Evolutionary conservation across 35 echinoderm and acorn worm genomes (phyloP).

Genomic region (Apostichopus japonicus): DNA sequence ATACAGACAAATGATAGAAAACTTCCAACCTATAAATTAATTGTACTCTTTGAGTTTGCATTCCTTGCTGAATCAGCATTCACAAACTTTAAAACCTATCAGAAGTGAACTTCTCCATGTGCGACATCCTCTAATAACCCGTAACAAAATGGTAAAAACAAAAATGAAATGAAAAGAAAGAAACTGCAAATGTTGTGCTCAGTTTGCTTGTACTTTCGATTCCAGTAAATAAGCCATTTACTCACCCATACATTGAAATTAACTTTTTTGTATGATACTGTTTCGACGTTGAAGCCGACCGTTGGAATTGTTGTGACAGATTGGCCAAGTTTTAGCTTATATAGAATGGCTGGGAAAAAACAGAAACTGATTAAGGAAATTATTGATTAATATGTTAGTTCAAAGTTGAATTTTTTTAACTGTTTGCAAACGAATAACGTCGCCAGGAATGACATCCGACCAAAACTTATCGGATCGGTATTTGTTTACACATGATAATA

Average conservation of each 20-base stretch:
- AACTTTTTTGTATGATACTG: slow-evolving; percentile 96
- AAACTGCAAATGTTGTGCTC: too few species aligned
- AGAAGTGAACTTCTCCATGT: too few species aligned
- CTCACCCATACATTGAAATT: slow-evolving; percentile 99
- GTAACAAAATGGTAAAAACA: background rate
- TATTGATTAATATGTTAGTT: background rate
- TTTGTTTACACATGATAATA: too few species aligned
- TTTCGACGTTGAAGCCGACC: slow-evolving; percentile 99
- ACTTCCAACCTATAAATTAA: too few species aligned
- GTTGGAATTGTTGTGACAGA: slow-evolving; percentile 99
- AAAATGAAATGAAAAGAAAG: too few species aligned
- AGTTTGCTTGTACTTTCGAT: too few species aligned
- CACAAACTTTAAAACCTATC: too few species aligned
- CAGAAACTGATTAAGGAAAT: slow-evolving; percentile 61
- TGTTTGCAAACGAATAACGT: background rate
- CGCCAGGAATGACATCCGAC: background rate
- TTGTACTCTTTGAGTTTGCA: too few species aligned
- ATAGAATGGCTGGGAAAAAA: slow-evolving; percentile 86
- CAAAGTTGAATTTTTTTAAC: background rate
- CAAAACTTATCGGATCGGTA: background rate
- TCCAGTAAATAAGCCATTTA: background rate
- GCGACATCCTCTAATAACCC: too few species aligned
- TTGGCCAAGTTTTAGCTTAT: slow-evolving; percentile 97
- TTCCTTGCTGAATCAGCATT: too few species aligned
- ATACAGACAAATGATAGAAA: too few species aligned